A percentile compares a stretch with the other conserved stretches of the same genome.
These are phyloP conservation scores for Daboia siamensis DNA, from an alignment of 2,113 vertebrate genomes.

Conservation along the genomic window DNA sequence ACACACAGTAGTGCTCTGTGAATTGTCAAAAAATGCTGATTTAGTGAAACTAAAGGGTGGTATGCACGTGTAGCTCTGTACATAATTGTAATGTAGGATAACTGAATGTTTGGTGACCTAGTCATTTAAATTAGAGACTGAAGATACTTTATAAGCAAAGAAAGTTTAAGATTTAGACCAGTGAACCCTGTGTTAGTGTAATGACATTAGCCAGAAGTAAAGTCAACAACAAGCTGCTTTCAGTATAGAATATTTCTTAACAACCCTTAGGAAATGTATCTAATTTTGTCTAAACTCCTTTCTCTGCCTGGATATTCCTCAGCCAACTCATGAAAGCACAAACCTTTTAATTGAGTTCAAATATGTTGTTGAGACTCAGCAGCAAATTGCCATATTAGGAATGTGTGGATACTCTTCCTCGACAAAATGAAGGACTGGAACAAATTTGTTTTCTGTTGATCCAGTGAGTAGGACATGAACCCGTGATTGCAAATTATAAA, in stretches of 20 bases:
- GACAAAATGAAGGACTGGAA: neutral
- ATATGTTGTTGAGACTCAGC: neutral
- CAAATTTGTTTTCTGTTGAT: neutral
- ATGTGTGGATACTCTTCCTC: neutral
- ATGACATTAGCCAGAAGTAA: neutral
- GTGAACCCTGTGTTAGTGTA: neutral
- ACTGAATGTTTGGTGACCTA: slow-evolving; percentile 34
- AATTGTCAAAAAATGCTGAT: neutral
- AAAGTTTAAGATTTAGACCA: neutral
- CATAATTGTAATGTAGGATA: neutral
- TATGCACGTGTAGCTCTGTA: neutral
- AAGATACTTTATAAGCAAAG: slow-evolving; percentile 15
- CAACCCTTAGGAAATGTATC: neutral
- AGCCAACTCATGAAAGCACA: neutral
- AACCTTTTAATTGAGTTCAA: neutral
- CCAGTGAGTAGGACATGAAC: neutral
- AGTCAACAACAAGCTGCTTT: neutral
- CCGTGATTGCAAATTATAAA: neutral
- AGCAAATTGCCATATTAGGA: neutral
- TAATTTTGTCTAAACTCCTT: neutral
- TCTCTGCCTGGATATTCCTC: neutral
- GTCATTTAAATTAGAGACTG: neutral
- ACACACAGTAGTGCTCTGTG: neutral
- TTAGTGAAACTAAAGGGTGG: neutral
- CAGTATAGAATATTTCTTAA: neutral